Evolutionary conservation across 2,797 vertebrate species (phyloP).

Genomic region (Melanotaenia parkinsoni): DNA sequence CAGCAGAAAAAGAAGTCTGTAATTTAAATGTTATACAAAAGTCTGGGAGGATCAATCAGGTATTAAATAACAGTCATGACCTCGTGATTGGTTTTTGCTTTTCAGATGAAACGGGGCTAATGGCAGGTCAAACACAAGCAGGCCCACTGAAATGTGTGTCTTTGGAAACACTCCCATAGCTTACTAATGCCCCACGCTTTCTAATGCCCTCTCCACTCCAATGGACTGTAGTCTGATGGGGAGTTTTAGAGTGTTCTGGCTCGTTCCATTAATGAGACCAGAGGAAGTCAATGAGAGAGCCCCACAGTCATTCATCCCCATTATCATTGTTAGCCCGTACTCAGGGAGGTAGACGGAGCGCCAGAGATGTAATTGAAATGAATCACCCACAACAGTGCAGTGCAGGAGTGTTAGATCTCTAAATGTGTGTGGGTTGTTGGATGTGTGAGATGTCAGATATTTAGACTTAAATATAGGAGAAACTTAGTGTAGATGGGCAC

Average conservation of each 20-base stretch:
- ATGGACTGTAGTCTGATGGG: slow-evolving; percentile 37
- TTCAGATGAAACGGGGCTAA: neutral
- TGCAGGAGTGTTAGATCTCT: slow-evolving; percentile 20
- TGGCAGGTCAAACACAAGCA: slow-evolving; percentile 3
- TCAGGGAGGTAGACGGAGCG: slow-evolving; percentile 46
- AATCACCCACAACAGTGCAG: slow-evolving; percentile 57
- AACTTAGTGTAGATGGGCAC: neutral
- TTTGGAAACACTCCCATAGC: neutral
- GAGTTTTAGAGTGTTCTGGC: slow-evolving; percentile 49
- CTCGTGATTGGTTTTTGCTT: neutral
- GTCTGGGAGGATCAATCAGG: neutral
- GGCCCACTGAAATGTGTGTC: neutral
- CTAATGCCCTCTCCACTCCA: slow-evolving; percentile 14
- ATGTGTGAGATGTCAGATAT: slow-evolving; percentile 26
- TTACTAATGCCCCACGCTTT: neutral
- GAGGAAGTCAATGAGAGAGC: slow-evolving; percentile 67
- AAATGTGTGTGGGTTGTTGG: slow-evolving; percentile 20
- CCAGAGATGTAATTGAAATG: slow-evolving; percentile 63
- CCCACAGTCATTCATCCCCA: slow-evolving; percentile 66
- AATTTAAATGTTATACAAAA: neutral
- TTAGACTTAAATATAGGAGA: slow-evolving; percentile 1
- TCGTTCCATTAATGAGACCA: slow-evolving; percentile 68
- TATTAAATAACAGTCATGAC: slow-evolving; percentile 1
- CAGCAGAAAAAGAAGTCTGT: neutral
- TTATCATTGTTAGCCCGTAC: slow-evolving; percentile 60